Evolutionary conservation across 64 coral and sea anemone genomes (phyloP).

Genomic region (Trachythela sp.): DNA sequence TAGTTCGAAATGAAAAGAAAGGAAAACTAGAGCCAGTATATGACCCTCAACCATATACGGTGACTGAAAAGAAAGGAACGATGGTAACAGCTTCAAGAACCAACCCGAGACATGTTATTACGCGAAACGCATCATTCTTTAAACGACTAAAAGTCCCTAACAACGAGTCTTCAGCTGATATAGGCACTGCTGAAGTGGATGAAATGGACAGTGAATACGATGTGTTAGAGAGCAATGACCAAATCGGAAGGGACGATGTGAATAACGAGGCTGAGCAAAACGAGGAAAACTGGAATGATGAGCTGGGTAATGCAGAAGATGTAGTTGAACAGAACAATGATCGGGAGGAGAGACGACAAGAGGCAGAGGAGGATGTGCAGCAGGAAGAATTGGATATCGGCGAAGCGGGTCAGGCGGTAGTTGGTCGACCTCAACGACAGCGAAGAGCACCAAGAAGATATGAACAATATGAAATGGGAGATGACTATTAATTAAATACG

Average conservation of each 20-base stretch:
- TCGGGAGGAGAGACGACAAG: neutral
- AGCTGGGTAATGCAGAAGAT: neutral
- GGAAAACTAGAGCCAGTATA: neutral
- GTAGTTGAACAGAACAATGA: neutral
- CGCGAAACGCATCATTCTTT: neutral
- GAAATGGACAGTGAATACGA: neutral
- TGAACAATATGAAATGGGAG: conserved; percentile 40
- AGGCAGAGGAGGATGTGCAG: neutral
- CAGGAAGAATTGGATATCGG: neutral
- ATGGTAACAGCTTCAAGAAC: neutral
- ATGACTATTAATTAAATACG: conserved; percentile 36
- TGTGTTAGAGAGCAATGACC: neutral
- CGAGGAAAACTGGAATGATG: neutral
- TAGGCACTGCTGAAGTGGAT: no score
- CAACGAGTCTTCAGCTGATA: neutral
- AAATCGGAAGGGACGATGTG: neutral
- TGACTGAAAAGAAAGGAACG: neutral
- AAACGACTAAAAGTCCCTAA: neutral
- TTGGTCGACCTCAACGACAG: conserved; percentile 16
- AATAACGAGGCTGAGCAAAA: neutral
- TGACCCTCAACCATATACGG: neutral
- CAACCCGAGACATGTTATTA: neutral
- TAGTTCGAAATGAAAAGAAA: conserved; percentile 23
- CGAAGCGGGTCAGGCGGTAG: neutral
- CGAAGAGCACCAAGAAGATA: conserved; percentile 27